Evolutionary conservation across 2,888 invertebrate genomes (phyloP), one percentile per base, ranked within the genome.

Genomic region (Corythucha ciliata): DNA sequence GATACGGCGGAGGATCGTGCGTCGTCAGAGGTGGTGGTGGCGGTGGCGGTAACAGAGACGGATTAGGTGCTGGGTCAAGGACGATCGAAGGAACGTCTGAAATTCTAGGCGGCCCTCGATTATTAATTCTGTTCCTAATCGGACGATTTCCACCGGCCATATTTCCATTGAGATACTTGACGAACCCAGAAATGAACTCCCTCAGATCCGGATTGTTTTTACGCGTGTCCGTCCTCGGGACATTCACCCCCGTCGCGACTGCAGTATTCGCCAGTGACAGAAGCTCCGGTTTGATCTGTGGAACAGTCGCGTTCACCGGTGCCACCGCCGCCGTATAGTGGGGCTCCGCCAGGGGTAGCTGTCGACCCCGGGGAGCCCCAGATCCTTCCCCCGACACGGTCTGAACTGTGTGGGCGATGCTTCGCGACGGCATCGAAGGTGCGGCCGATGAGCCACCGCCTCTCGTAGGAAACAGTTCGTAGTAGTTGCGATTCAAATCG

Each of bases 121-220:
- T 89, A 63, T 92, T 92, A 14, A 92, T 91, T 55, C 91, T 73
- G 3, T 83, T 81, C 21, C 79, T 76, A 62, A 81, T 70, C 0
- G 86, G 86, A 12, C 84, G 71, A 2, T 72, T 1, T 77, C 76
- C 59, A 64, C 25, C 61, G 60, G 3, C 74, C 24, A 88, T 88
- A 62, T 90, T 89, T 1, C 90, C 90, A 58, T 91, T 89, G 2
- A 91, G 70, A 10, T 91, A 67, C 66, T 90, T 89, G 0, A 90
- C 89, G 42, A 91, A 83, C 7, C 90, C 90, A 2, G 86, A 86
- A 27, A 91, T 87, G 25, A 91, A 89, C 63, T 91, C 89, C 66
- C 90, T 88, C 52, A 91, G 88, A 64, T 89, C 89, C 32, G 81
- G 79, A 66, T 77, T 79, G 4, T 77, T 75, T 61, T 79, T 78